Base-by-base conservation (phyloP, 2,797 vertebrate genomes). In the Champsocephalus esox region DNA sequence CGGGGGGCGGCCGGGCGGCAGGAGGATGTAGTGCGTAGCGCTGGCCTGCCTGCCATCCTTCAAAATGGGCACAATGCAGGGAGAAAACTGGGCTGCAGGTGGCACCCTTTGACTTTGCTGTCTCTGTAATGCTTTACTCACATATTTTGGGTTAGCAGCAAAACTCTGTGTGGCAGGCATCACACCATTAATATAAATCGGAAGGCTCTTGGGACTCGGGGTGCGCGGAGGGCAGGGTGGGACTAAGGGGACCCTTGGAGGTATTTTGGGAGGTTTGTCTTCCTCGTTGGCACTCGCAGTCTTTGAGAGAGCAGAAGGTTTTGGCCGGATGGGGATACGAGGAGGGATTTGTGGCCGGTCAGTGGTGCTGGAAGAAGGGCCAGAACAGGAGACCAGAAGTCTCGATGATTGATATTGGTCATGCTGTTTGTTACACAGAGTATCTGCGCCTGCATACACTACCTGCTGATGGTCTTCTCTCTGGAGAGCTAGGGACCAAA, bases 161-260 rank as follows among this genome's bases (percentile, higher is more conserved):
- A 99, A 99, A 86, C 98, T 99, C 93, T 99, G 98, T 0, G 98
- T 99, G 2, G 97, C 96, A 49, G 98, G 98, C 98, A 99, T 99
- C 68, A 99, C 96, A 54, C 98, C 98, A 0, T 99, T 97, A 93
- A 98, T 95, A 84, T 99, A 99, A 54, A 96, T 96, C 0, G 98
- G 98, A 5, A 99, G 95, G 82, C 95, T 97, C 87, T 99, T 99
- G 58, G 98, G 98, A 48, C 98, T 99, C 0, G 97, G 96, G 0
- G 96, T 96, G 45, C 98, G 96, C 2, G 96, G 97, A 21, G 94
- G 95, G 81, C 94, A 94, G 52, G 92, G 87, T 0, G 96, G 96
- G 12, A 94, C 91, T 41, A 98, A 17, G 21, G 98, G 98, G 13
- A 98, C 95, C 70, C 98, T 87, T 0, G 98, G 98, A 0, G 98